Evolutionary conservation across 92 coral and sea anemone genomes (phyloP), one percentile per base, ranked within the genome.

Genomic region (Montipora capitata): DNA sequence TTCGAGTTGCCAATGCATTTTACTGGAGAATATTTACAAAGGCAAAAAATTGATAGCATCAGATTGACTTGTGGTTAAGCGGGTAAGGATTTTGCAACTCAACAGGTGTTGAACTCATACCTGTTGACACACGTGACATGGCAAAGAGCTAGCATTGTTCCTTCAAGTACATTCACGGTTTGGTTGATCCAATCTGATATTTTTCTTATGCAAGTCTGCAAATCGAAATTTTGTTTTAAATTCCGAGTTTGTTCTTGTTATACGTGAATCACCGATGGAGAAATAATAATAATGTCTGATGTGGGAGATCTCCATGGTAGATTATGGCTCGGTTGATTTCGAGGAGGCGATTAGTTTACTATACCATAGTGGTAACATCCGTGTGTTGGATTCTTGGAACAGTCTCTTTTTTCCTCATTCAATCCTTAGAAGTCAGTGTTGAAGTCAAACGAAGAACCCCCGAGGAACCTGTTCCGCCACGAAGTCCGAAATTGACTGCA

Each of bases 351-450:
- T 72, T 91, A 8, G 77, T 97, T 12, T 97, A 96, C 82, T 96
- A 97, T 79, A 92, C 98, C 45, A 94, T 97, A 77, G 85, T 97
- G 48, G 79, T 88, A 14, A 96, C 96, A 14, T 96, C 99, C 17
- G 84, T 96, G 72, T 91, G 92, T 52, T 97, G 99, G 99, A 87
- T 97, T 39, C 92, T 96, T 83, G 98, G 98, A 69, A 97, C 99
- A 7, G 84, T 97, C 45, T 79, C 96, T 17, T 97, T 97, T 82
- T 93, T 97, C 72, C 87, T 96, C 65, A 89, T 93, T 54, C 98
- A 95, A 41, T 95, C 98, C 6, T 68, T 95, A 75, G 98, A 95
- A 54, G 98, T 93, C 68, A 91, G 85, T 72, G 93, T 95, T 42
- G 98, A 95, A 81, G 94, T 95, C 38, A 95, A 95, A 42, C 77